Base-by-base conservation (phyloP, 2,797 vertebrate genomes). In the Hippoglossus hippoglossus region DNA sequence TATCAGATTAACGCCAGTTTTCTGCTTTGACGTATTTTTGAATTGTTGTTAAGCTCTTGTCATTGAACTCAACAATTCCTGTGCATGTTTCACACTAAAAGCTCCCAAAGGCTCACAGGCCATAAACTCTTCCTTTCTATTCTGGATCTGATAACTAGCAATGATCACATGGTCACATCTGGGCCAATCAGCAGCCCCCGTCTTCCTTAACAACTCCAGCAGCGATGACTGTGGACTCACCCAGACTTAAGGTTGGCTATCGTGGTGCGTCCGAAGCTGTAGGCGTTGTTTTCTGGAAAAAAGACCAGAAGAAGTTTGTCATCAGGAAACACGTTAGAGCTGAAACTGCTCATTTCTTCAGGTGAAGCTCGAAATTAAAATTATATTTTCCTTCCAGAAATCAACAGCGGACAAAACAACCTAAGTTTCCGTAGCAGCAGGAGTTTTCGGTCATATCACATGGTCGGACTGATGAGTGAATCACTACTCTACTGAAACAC, bases 191-290 rank as follows among this genome's bases (percentile, higher is more conserved):
- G 21, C 15, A 9, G 39, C 24, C 6, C 6, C 44, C 4, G 18
- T 39, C 36, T 39, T 39, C 36, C 11, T 34, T 34, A 39, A 12
- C 16, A 19, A 2, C 58, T 6, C 15, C 22, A 24, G 22, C 10
- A 16, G 25, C 4, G 3, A 1, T 18, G 12, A 9, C 0, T 1
- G 5, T 46, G 28, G 9, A 84, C 95, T 91, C 89, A 98, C 98
- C 94, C 95, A 70, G 97, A 97, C 87, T 98, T 96, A 87, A 99
- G 92, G 93, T 99, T 99, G 60, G 96, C 97, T 16, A 99, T 99
- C 19, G 97, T 99, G 21, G 97, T 99, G 90, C 97, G 96, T 81
- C 97, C 97, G 9, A 99, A 99, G 91, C 97, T 98, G 93, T 98
- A 98, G 44, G 97, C 96, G 5, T 99, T 99, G 90, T 98, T 98